These are phyloP conservation scores for Onchidella celtica DNA, from an alignment of 2,888 invertebrate species.

Conservation along the genomic window DNA sequence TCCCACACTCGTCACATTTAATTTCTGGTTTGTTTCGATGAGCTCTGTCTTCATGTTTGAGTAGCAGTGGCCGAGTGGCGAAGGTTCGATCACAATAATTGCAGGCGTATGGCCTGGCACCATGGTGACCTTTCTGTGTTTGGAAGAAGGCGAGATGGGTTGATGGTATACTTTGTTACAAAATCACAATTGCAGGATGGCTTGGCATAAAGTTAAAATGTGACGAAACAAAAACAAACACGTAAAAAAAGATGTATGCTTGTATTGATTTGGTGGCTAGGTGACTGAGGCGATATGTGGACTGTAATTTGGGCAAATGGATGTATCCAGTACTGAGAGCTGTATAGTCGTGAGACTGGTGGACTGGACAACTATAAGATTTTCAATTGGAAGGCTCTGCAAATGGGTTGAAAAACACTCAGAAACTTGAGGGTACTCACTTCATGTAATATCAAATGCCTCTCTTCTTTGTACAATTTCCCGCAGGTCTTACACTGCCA, in stretches of 20 bases:
- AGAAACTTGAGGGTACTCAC: too few relatives aligned
- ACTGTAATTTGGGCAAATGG: too few relatives aligned
- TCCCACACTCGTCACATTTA: slow-evolving; percentile 35
- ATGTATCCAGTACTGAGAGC: too few relatives aligned
- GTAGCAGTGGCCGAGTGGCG: slow-evolving; percentile 1
- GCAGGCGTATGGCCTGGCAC: slow-evolving; percentile 31
- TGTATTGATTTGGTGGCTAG: not conserved
- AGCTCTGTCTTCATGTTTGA: slow-evolving; percentile 42
- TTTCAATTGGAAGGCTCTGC: too few relatives aligned
- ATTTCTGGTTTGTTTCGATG: slow-evolving; percentile 31
- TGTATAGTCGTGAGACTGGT: too few relatives aligned
- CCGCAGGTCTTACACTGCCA: slow-evolving; percentile 42
- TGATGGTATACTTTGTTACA: too few relatives aligned
- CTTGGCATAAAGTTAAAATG: too few relatives aligned
- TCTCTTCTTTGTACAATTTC: slow-evolving; percentile 33
- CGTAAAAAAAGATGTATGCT: not conserved
- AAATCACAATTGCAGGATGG: too few relatives aligned
- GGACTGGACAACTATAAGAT: too few relatives aligned
- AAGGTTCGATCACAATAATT: slow-evolving; percentile 29
- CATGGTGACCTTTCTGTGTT: slow-evolving; percentile 39
- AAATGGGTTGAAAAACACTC: too few relatives aligned
- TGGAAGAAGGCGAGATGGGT: too few relatives aligned
- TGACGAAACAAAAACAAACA: slow-evolving; percentile 3
- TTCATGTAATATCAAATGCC: slow-evolving; percentile 36
- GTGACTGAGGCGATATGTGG: too few relatives aligned